Evolutionary conservation across 2,797 vertebrate species (phyloP).

Genomic region (Falco berigora): DNA sequence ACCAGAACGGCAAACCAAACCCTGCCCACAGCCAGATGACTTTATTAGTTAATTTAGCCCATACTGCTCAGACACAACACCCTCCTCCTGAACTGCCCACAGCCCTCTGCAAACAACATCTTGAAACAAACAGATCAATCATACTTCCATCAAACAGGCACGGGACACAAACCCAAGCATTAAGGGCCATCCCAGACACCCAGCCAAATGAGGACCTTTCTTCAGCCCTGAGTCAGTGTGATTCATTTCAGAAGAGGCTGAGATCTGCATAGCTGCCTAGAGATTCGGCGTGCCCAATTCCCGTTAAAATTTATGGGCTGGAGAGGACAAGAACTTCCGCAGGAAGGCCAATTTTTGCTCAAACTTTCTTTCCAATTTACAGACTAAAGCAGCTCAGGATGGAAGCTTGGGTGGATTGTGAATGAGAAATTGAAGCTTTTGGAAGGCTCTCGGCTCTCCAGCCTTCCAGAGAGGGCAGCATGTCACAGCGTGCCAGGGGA

Average conservation of each 20-base stretch:
- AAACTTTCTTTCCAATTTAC: not conserved
- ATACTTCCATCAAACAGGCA: not conserved
- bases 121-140: not conserved
- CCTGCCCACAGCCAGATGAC: not conserved
- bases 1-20: not conserved
- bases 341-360: not conserved
- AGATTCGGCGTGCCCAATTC: not conserved
- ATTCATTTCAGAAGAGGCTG: not conserved
- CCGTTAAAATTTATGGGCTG: not conserved
- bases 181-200: not conserved
- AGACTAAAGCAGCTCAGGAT: not conserved
- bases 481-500: not conserved
- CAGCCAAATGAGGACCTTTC: not conserved
- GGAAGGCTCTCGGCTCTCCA: not conserved
- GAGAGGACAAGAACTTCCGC: not conserved
- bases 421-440: not conserved
- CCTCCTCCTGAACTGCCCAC: not conserved
- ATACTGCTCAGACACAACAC: not conserved
- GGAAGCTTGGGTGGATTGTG: not conserved
- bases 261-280: not conserved
- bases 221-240: not conserved
- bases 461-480: not conserved
- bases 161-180: not conserved
- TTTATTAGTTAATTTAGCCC: not conserved
- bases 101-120: not conserved